Evolutionary conservation across 2,888 invertebrate genomes (phyloP), one percentile per base, ranked within the genome.

Genomic region (Apamea epomidion): DNA sequence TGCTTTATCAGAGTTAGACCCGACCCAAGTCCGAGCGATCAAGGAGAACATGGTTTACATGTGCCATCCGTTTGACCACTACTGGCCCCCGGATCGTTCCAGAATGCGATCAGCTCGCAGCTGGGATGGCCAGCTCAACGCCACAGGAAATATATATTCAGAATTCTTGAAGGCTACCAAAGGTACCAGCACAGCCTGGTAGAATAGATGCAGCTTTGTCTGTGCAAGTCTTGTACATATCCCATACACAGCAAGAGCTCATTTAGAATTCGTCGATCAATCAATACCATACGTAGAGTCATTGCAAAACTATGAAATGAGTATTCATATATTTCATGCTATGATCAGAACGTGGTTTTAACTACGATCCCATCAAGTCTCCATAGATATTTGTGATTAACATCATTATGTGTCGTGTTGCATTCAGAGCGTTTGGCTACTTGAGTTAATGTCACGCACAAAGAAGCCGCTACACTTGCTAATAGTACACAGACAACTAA

Each of bases 1-100:
- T 92, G 95, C 95, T 95, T 95, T 92, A 92, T 93, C 96, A 97
- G 96, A 96, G 90, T 91, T 97, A 94, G 94, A 96, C 87, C 93
- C 94, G 80, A 95, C 94, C 87, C 96, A 97, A 95, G 93, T 96
- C 89, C 93, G 95, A 92, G 96, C 96, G 87, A 96, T 97, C 85
- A 90, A 95, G 94, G 93, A 94, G 83, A 96, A 94, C 83, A 90
- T 95, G 93, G 96, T 95, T 81, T 93, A 92, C 90, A 92, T 91
- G 84, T 90, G 92, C 84, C 94, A 92, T 85, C 95, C 94, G 77
- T 96, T 96, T 92, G 96, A 97, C 90, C 88, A 88, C 86, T 88
- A 81, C 88, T 97, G 97, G 97, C 96, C 96, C 6, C 96, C 96
- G 62, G 92, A 93, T 82, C 87, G 88, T 82, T 89, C 93, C 78